These are phyloP conservation scores for Arion vulgaris DNA, from an alignment of 1,140 invertebrate genomes.

Conservation along the genomic window DNA sequence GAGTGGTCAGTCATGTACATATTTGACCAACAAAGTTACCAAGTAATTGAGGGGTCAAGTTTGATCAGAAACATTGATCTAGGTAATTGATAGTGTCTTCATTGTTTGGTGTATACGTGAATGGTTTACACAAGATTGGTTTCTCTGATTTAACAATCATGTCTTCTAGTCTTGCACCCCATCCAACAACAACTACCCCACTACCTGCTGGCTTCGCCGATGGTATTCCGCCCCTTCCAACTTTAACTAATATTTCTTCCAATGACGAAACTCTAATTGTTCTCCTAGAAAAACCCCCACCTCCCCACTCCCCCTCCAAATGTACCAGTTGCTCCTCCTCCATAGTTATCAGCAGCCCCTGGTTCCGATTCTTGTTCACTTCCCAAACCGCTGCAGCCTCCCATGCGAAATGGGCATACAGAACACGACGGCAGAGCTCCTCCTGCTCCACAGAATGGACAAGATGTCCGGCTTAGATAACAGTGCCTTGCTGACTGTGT, in stretches of 20 bases:
- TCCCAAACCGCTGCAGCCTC: conserved; percentile 37
- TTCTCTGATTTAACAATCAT: conserved; percentile 7
- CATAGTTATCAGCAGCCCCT: conserved; percentile 39
- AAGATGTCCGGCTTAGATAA: conserved; percentile 21
- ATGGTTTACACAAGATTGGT: not conserved
- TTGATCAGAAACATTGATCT: not conserved
- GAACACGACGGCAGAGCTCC: conserved; percentile 35
- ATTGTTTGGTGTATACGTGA: not conserved
- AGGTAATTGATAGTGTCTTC: not conserved
- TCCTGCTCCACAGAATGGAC: conserved; percentile 44
- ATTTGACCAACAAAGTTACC: not conserved
- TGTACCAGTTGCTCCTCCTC: conserved; percentile 42
- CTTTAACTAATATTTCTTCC: conserved; percentile 31
- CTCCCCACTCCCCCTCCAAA: conserved; percentile 40
- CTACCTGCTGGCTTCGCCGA: conserved; percentile 34
- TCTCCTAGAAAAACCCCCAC: conserved; percentile 42
- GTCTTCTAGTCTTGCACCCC: conserved; percentile 40
- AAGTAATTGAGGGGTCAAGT: no score
- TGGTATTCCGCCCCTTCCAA: conserved; percentile 32
- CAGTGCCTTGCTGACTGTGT: conserved; percentile 27
- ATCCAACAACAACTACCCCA: conserved; percentile 43
- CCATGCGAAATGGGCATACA: conserved; percentile 30
- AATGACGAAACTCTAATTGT: conserved; percentile 30
- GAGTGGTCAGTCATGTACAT: no score
- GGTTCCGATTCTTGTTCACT: not conserved